Evolutionary conservation across 2,888 invertebrate species (phyloP).

Genomic region (Anthoptus insignis): DNA sequence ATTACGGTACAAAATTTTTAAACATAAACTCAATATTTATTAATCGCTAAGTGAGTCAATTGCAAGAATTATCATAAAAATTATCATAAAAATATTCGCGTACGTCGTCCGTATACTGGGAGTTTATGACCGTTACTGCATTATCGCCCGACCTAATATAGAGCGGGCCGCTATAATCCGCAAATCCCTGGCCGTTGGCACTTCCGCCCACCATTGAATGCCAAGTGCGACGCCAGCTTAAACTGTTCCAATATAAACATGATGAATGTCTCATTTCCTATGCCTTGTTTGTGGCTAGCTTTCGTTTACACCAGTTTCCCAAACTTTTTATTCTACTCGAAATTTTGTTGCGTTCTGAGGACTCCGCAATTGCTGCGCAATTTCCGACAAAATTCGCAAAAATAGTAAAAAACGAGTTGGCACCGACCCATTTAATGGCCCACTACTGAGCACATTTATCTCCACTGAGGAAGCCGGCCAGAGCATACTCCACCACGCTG

Average conservation of each 20-base stretch:
- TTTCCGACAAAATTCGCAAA: too few relatives aligned
- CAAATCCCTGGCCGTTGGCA: slow-evolving; percentile 32
- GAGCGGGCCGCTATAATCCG: slow-evolving; percentile 36
- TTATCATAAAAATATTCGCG: slow-evolving; percentile 32
- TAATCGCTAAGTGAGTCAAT: slow-evolving; percentile 1
- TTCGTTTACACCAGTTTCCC: slow-evolving; percentile 25
- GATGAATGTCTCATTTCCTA: slow-evolving; percentile 35
- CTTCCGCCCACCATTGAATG: slow-evolving; percentile 36
- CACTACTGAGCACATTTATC: too few relatives aligned
- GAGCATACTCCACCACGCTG: too few relatives aligned
- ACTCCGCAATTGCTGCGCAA: too few relatives aligned
- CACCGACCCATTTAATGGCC: too few relatives aligned
- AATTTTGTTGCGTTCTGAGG: too few relatives aligned
- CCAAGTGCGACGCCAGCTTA: slow-evolving; percentile 35
- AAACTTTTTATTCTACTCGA: too few relatives aligned
- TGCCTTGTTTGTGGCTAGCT: slow-evolving; percentile 25
- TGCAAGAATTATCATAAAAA: slow-evolving; percentile 28
- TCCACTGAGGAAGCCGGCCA: too few relatives aligned
- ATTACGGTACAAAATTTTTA: too few relatives aligned
- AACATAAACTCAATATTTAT: too few relatives aligned
- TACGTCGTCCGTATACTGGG: slow-evolving; percentile 2
- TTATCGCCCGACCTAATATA: slow-evolving; percentile 34
- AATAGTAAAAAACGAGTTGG: too few relatives aligned
- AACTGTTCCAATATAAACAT: slow-evolving; percentile 34
- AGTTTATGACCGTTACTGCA: slow-evolving; percentile 20